These are phyloP conservation scores for Heliconius nattereri DNA, from an alignment of 1,140 invertebrate species.

Conservation along the genomic window DNA sequence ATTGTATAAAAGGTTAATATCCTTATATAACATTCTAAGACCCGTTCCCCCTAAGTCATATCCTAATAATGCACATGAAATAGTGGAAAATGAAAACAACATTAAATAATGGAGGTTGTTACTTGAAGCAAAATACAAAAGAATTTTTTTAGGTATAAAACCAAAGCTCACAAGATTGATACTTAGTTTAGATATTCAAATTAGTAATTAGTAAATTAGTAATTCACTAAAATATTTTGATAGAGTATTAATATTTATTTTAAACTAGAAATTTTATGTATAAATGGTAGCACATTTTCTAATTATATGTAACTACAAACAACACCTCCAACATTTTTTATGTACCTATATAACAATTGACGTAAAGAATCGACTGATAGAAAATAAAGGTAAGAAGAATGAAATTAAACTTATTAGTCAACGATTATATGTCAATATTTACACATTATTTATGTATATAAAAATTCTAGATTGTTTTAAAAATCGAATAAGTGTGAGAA, in stretches of 20 bases:
- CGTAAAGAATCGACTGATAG: background rate
- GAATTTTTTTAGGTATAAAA: background rate
- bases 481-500: too few species aligned
- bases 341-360: background rate
- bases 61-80: slow-evolving; percentile 26
- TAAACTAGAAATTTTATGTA: background rate
- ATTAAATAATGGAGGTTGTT: slow-evolving; percentile 24
- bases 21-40: slow-evolving; percentile 21
- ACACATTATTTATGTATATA: too few species aligned
- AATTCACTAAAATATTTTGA: background rate
- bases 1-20: background rate
- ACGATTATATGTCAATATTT: too few species aligned
- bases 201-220: too few species aligned
- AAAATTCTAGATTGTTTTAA: too few species aligned
- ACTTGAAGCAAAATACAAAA: background rate
- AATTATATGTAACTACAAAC: slow-evolving; percentile 8
- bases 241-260: background rate
- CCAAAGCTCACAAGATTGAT: background rate
- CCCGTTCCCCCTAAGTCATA: slow-evolving; percentile 23
- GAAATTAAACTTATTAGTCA: too few species aligned
- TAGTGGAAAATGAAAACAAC: slow-evolving; percentile 34
- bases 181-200: too few species aligned
- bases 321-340: slow-evolving; percentile 1
- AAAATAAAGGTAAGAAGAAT: too few species aligned
- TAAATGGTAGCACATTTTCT: too few species aligned